Base-by-base conservation (phyloP, 2,888 invertebrate species). In the Mythimna albipuncta region DNA sequence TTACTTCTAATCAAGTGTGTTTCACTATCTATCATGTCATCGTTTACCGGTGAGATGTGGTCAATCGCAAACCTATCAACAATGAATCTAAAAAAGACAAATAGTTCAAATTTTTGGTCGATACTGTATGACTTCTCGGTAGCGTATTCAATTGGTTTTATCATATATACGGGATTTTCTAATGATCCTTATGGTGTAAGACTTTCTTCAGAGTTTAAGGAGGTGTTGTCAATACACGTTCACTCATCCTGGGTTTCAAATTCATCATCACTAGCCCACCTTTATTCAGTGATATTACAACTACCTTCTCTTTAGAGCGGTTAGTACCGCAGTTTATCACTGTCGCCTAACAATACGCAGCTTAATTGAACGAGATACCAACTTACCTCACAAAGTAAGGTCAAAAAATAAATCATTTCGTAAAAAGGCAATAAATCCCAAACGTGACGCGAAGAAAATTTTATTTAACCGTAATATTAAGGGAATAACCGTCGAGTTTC, bases 381-480 rank as follows among this genome's bases (percentile, higher is more conserved):
- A 82, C 65, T 82, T 82, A 79, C 72, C 73, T 67, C 44, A 71
- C 72, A 67, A 82, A 64, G 61, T 72, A 67, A 82, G 79, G 83
- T 79, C 57, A 82, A 82, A 72, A 82, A 81, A 83, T 81, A 80
- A 83, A 81, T 73, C 65, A 71, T 71, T 61, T 73, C 44, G 13
- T 52, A 64, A 57, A 72, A 81, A 54, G 61, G 71, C 57, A 57
- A 73, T 81, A 84, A 84, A 73, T 84, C 72, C 77, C 10, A 64
- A 79, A 82, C 73, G 73, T 79, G 79, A 82, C 67, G 64, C 10
- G 83, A 68, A 79, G 79, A 72, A 82, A 79, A 63, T 79, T 79
- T 79, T 82, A 82, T 79, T 79, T 82, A 82, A 79, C 79, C 79
- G 73, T 82, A 65, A 79, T 79, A 79, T 78, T 82, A 79, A 64